Base-by-base conservation (phyloP, 1,140 invertebrate species). In the Drosophila ercepeae region DNA sequence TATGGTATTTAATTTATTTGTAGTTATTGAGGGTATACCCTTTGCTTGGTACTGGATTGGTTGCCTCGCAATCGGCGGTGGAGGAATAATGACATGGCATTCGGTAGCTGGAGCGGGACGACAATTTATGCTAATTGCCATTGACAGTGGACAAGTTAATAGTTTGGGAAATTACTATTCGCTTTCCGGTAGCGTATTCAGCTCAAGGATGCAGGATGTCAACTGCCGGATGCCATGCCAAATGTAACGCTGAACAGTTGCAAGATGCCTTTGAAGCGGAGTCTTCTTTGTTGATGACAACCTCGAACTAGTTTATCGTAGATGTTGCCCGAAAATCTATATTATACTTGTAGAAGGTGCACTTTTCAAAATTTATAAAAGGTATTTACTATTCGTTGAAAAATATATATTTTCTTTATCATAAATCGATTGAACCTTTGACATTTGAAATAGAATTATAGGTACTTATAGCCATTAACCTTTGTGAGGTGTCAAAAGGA, bases 121-220 rank as follows among this genome's bases (percentile, higher is more conserved):
- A 19, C 44, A 81, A 86, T 81, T 81, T 74, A 75, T 81, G 61
- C 72, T 74, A 83, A 76, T 71, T 86, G 82, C 58, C 73, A 76
- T 79, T 75, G 71, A 71, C 77, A 75, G 54, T 77, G 78, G 78
- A 73, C 78, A 82, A 78, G 78, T 73, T 81, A 81, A 81, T 81
- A 61, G 79, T 69, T 42, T 54, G 41, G 61, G 39, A 68, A 58
- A 55, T 55, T 50, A 64, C 44, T 16, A 21, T 46, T 36, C 52
- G 54, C 39, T 72, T 81, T 60, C 77, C 57, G 52, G n/a, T 34
- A 14, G 70, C 29, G 63, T 57, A 64, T 75, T 75, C 45, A 88
- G 82, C 82, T 78, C 82, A 86, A 86, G 82, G 82, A 70, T 86
- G 82, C 78, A 74, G 82, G 83, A 86, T 82, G 64, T 82, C 69